Evolutionary conservation across 2,888 invertebrate species (phyloP).

Genomic region (Cephus pulcher): DNA sequence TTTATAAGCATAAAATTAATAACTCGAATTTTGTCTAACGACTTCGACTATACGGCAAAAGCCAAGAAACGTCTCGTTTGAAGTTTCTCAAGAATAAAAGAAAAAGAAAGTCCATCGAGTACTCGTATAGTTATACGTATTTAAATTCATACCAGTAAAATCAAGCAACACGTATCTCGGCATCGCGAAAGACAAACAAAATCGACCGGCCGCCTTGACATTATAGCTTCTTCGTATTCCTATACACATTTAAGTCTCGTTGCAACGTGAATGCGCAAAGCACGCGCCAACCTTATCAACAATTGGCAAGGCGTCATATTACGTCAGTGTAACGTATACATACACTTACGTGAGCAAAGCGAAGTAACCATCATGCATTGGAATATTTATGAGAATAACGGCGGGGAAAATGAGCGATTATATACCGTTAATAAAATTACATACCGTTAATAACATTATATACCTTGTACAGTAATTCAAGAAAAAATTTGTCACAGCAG

Average conservation of each 20-base stretch:
- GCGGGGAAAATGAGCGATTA: neutral
- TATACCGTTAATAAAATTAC: neutral
- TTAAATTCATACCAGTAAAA: too few relatives aligned
- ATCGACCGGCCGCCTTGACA: neutral
- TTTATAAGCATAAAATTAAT: neutral
- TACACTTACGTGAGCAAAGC: neutral
- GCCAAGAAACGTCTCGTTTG: neutral
- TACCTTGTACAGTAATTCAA: too few relatives aligned
- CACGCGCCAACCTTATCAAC: neutral
- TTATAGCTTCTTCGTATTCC: neutral
- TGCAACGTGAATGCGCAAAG: neutral
- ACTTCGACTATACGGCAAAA: neutral
- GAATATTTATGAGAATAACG: neutral
- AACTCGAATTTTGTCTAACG: neutral
- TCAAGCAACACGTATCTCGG: too few relatives aligned
- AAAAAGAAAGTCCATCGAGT: neutral
- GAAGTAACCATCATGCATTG: neutral
- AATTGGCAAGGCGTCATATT: neutral
- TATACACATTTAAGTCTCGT: neutral
- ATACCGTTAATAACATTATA: too few relatives aligned
- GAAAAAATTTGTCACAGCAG: neutral
- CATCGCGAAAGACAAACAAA: neutral
- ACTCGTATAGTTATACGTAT: too few relatives aligned
- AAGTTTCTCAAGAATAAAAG: neutral
- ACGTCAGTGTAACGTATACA: neutral